Conservation (phyloP, 2,888 invertebrate species). For the Syrista parreyssii region DNA sequence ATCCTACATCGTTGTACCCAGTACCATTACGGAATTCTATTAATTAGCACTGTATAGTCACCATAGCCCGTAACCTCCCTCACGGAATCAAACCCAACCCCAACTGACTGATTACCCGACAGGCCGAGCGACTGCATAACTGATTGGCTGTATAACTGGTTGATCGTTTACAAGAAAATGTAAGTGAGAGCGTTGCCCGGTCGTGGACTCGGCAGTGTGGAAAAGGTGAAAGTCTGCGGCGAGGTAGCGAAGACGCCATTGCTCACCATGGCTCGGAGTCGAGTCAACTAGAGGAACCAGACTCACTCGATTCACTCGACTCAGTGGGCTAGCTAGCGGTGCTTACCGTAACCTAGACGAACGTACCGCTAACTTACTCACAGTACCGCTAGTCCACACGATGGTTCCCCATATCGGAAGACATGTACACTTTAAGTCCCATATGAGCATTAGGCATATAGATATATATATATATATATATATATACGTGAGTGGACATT, state of each 20-base stretch:
- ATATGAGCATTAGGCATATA: neutral
- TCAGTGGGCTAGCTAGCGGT: slow-evolving; percentile 12
- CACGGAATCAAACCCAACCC: neutral
- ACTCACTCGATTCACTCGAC: slow-evolving; percentile 1
- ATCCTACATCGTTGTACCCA: neutral
- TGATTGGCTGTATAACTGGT: neutral
- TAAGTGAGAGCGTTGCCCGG: slow-evolving; percentile 34
- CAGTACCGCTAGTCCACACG: slow-evolving; percentile 52
- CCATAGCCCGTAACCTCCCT: neutral
- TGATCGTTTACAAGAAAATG: neutral
- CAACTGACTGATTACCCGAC: neutral
- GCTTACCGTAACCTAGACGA: slow-evolving; percentile 10
- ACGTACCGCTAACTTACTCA: slow-evolving; percentile 47
- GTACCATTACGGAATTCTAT: neutral
- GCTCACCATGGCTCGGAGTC: slow-evolving; percentile 2
- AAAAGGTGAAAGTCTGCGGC: slow-evolving; percentile 50
- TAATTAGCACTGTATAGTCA: no score
- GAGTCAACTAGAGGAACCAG: neutral
- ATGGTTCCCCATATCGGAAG: neutral
- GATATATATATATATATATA: neutral
- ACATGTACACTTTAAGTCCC: neutral
- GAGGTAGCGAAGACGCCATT: neutral
- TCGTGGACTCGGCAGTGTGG: slow-evolving; percentile 29
- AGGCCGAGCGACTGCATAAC: neutral
- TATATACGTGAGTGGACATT: neutral